Evolutionary conservation across 2,113 vertebrate genomes (phyloP), one percentile per base, ranked within the genome.

Genomic region (Oostethus manadensis): DNA sequence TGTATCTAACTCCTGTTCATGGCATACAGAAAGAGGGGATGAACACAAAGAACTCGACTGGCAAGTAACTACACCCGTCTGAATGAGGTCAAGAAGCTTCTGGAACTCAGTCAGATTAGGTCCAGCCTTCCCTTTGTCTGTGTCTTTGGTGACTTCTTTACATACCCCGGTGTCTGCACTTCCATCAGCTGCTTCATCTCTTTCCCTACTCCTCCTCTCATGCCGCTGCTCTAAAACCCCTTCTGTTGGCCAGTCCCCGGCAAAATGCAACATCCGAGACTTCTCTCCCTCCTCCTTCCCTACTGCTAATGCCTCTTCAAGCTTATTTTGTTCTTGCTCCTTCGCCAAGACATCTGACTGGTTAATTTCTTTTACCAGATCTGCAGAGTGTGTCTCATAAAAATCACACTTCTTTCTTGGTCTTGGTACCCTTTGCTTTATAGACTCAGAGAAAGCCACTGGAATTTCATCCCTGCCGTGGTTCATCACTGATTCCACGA

Each of bases 191-290:
- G 65, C 51, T 58, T 45, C 55, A 7, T 15, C 35, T 3, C 56
- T 67, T 15, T 58, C 62, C 62, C 71, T 33, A 3, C 26, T 89
- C 86, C 71, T 91, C 82, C 77, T 79, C 56, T 62, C 78, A 55
- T 74, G 76, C 43, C 92, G 92, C 79, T 95, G 95, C 60, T 89
- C 76, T 46, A 94, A 89, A 40, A 88, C 87, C 47, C 81, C 90
- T 67, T 91, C 90, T 50, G 89, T 53, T 1, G 95, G 95, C 96
- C 96, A 99, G 57, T 99, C 96, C 68, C 93, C 95, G 15, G 91
- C 76, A 88, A 97, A 98, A 62, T 88, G 85, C 2, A 92, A 68
- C 10, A 80, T 67, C 49, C 89, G 83, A 10, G 73, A 55, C 8
- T n/a, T 57, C 21, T 74, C 72, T 53, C 49, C 71, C 51, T 40